phyloP scores from a whole-genome alignment of 2,888 invertebrate genomes.

The Pogonocherus hispidulus region DNA sequence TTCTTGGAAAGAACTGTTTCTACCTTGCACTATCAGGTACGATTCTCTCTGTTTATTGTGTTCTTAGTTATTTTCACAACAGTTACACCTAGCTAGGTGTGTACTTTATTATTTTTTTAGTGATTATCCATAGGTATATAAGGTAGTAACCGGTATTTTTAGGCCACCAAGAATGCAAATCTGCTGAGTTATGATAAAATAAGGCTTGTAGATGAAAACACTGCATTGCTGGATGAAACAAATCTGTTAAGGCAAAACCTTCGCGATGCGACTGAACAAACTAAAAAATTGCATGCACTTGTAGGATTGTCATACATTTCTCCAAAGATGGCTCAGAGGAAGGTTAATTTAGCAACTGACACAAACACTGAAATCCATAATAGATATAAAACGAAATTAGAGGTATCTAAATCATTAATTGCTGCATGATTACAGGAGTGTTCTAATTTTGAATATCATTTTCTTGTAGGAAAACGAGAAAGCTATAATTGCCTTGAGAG shows the following conservation, averaged over 20 bases:
- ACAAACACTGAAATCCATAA: constrained; percentile 75
- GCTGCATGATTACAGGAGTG: neutral
- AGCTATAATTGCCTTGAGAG: constrained; percentile 69
- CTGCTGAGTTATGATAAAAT: constrained; percentile 65
- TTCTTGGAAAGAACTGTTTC: constrained; percentile 81
- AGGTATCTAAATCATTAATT: constrained; percentile 61
- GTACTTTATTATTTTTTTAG: too few relatives aligned
- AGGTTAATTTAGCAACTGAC: constrained; percentile 75
- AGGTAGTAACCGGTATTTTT: too few relatives aligned
- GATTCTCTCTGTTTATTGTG: too few relatives aligned
- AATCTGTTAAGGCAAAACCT: constrained; percentile 81
- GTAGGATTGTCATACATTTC: constrained; percentile 75
- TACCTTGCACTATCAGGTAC: constrained; percentile 68
- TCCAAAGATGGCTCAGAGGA: constrained; percentile 75
- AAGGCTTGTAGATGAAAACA: constrained; percentile 77
- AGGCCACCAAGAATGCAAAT: constrained; percentile 64
- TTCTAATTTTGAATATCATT: neutral
- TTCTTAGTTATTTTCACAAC: too few relatives aligned
- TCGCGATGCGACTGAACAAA: constrained; percentile 76
- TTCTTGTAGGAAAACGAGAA: constrained; percentile 65
- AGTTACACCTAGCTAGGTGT: too few relatives aligned
- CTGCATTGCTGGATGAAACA: constrained; percentile 81
- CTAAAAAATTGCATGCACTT: constrained; percentile 81
- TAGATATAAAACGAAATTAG: constrained; percentile 70
- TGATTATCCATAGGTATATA: too few relatives aligned